These are phyloP conservation scores for Rosalia funebris DNA, from an alignment of 2,888 invertebrate genomes.

Conservation along the genomic window DNA sequence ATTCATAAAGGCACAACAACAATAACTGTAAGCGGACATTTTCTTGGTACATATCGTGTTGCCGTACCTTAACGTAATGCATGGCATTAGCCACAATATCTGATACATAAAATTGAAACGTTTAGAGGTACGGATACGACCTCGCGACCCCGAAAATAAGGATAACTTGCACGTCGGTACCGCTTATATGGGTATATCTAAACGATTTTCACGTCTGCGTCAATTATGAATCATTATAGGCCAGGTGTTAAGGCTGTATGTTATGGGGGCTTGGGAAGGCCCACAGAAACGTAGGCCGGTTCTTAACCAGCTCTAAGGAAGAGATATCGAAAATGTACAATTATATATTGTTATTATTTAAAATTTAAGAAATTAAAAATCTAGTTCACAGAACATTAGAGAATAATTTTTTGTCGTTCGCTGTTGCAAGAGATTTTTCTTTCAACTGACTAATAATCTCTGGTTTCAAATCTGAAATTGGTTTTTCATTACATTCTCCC, in stretches of 20 bases:
- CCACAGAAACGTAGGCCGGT: too few species aligned
- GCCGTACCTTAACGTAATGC: constrained; percentile 35
- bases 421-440: too few species aligned
- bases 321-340: too few species aligned
- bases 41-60: constrained; percentile 34
- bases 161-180: constrained; percentile 31
- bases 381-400: too few species aligned
- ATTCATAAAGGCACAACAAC: constrained; percentile 38
- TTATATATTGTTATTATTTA: too few species aligned
- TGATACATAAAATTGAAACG: constrained; percentile 45
- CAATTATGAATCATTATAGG: constrained; percentile 30
- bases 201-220: constrained; percentile 36
- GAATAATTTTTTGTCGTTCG: too few species aligned
- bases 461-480: too few species aligned
- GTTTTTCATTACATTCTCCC: too few species aligned
- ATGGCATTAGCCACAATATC: constrained; percentile 40
- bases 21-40: constrained; percentile 36
- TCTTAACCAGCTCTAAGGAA: too few species aligned
- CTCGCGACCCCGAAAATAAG: constrained; percentile 37
- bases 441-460: too few species aligned
- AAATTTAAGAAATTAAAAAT: too few species aligned
- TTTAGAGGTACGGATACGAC: constrained; percentile 34
- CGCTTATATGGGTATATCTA: constrained; percentile 31
- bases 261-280: too few species aligned
- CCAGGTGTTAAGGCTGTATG: constrained; percentile 22